A percentile compares a stretch with the other conserved stretches of the same genome.
Conservation (phyloP, 2,113 vertebrate genomes). For the Piprites chloris region DNA sequence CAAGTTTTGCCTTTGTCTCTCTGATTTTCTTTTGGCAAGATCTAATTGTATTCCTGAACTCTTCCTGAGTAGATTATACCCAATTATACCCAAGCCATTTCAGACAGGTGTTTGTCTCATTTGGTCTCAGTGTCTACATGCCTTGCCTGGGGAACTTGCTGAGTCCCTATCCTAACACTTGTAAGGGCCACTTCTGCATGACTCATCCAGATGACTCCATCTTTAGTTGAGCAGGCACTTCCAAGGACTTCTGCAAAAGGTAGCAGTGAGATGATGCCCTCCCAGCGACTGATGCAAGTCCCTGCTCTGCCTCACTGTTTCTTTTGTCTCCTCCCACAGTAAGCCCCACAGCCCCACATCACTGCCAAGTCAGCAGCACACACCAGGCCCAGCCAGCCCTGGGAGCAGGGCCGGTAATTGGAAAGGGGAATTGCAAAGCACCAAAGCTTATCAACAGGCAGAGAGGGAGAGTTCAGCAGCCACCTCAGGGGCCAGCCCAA, state of each 20-base stretch:
- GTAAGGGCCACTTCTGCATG: rapidly evolving
- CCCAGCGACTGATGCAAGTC: background rate
- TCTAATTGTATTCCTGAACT: no score
- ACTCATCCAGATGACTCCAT: rapidly evolving
- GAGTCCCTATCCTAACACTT: background rate
- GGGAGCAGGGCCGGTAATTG: background rate
- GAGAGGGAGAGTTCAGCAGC: background rate
- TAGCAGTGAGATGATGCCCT: background rate
- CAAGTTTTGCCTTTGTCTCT: no score
- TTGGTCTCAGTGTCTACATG: background rate
- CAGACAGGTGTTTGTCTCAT: background rate
- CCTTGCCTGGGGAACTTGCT: rapidly evolving
- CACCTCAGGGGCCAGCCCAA: background rate
- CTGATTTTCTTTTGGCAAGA: no score
- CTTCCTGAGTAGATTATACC: no score
- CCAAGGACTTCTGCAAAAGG: background rate
- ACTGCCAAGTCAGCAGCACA: background rate
- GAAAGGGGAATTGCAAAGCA: slow-evolving; percentile 50
- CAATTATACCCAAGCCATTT: background rate
- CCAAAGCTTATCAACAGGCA: slow-evolving; percentile 37
- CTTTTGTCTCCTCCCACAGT: background rate
- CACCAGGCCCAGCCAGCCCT: rapidly evolving
- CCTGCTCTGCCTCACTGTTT: background rate
- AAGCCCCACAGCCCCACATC: rapidly evolving
- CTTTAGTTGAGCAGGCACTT: rapidly evolving